Evolutionary conservation across 2,113 vertebrate species (phyloP).

Genomic region (Lanius collurio): DNA sequence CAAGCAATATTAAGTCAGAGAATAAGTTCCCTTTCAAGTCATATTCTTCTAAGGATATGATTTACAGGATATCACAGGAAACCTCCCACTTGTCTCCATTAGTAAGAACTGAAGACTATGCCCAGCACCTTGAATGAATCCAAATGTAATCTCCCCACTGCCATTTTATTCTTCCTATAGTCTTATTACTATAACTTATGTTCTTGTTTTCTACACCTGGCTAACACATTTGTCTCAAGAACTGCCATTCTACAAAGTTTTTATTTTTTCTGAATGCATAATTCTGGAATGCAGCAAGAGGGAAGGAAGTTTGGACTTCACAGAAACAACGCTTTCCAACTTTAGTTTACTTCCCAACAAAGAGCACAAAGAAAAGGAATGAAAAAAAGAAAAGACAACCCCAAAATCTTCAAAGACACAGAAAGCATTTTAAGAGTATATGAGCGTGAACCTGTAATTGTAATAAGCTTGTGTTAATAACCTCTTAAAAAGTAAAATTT

Average conservation of each 20-base stretch:
- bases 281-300: neutral
- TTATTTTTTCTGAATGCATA: neutral
- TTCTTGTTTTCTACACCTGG: constrained; percentile 11
- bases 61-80: neutral
- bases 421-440: neutral
- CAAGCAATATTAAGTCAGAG: neutral
- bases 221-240: neutral
- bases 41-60: neutral
- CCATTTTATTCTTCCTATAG: neutral
- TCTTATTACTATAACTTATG: neutral
- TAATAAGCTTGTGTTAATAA: neutral
- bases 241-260: neutral
- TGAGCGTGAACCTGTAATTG: neutral
- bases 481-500: neutral
- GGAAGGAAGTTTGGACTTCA: neutral
- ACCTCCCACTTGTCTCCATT: neutral
- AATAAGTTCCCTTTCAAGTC: neutral
- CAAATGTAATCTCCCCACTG: neutral
- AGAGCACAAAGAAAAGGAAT: accelerated
- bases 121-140: neutral
- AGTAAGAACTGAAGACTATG: neutral
- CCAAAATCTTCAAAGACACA: neutral
- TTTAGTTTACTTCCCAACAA: neutral
- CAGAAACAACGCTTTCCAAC: neutral
- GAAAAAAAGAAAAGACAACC: neutral